Evolutionary conservation across 2,797 vertebrate species (phyloP), one percentile per base, ranked within the genome.

Genomic region (Chlorospingus semifuscus): DNA sequence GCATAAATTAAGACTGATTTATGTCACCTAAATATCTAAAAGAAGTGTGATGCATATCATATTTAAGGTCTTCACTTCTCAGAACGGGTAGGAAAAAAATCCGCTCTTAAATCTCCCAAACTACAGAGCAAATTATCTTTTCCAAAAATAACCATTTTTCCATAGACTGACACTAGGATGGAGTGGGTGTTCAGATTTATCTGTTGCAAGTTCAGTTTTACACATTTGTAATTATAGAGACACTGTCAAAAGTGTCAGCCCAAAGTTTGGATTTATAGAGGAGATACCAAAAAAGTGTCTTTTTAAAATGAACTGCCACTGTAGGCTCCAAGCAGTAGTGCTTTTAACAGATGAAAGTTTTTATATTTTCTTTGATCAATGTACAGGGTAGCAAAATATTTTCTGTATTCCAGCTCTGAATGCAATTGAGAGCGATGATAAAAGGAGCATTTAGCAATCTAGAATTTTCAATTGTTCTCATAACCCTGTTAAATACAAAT

Each of bases 181-280:
- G 79, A 91, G 87, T 81, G 81, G 82, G 74, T 59, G 52, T 84
- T 95, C 66, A 78, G 72, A 95, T 90, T 93, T 92, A 77, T 93
- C 55, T 63, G 21, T 74, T 88, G 47, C 44, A 74, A 91, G 63
- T 96, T 94, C 75, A 87, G 2, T 63, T 94, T 71, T 71, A 77
- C 68, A 78, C 72, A 82, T 79, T 44, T 64, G 46, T 79, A 95
- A 92, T 81, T 93, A 91, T 63, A 47, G 55, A 90, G 66, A 59
- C 47, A 57, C 52, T 79, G 85, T 82, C 80, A 84, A 88, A 89
- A 79, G 83, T 60, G 85, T 76, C 87, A 90, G 74, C 49, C 63
- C 49, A 87, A 93, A 83, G 47, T 55, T n/a, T 94, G 69, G 41
- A 84, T 89, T 92, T 94, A 90, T 56, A 61, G 66, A 90, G 39